Evolutionary conservation across 2,888 invertebrate species (phyloP).

Genomic region (Aphidoletes aphidimyza): DNA sequence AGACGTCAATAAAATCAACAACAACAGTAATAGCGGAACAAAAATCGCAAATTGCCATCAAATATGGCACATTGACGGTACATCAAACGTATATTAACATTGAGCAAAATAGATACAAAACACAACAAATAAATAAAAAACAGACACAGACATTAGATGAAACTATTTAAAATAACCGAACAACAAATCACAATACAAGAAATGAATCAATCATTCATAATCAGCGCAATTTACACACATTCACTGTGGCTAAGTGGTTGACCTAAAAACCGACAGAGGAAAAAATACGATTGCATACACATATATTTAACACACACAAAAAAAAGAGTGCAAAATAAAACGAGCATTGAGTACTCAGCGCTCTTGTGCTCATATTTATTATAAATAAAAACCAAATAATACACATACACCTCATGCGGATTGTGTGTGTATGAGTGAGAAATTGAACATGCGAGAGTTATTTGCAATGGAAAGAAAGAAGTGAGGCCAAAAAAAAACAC

Average conservation of each 20-base stretch:
- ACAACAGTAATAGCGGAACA: too few species aligned
- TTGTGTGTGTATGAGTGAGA: too few species aligned
- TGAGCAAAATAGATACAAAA: not conserved
- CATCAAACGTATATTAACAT: not conserved
- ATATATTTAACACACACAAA: not conserved
- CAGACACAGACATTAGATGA: too few species aligned
- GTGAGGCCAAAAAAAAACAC: not conserved
- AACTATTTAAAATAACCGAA: not conserved
- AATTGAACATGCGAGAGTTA: not conserved
- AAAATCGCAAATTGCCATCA: too few species aligned
- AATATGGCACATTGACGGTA: not conserved
- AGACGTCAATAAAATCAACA: too few species aligned
- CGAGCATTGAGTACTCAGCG: too few species aligned
- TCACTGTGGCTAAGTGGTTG: not conserved
- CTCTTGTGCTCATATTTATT: too few species aligned
- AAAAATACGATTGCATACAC: too few species aligned
- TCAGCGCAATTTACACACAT: not conserved
- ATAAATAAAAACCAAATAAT: too few species aligned
- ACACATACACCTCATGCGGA: too few species aligned
- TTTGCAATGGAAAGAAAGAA: not conserved
- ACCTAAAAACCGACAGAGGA: not conserved
- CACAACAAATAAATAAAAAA: not conserved
- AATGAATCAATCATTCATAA: slow-evolving; percentile 15
- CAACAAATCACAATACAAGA: not conserved
- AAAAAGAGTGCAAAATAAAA: not conserved